Evolutionary conservation across 1,140 invertebrate species (phyloP), one percentile per base, ranked within the genome.

Genomic region (Drosophila ercepeae): DNA sequence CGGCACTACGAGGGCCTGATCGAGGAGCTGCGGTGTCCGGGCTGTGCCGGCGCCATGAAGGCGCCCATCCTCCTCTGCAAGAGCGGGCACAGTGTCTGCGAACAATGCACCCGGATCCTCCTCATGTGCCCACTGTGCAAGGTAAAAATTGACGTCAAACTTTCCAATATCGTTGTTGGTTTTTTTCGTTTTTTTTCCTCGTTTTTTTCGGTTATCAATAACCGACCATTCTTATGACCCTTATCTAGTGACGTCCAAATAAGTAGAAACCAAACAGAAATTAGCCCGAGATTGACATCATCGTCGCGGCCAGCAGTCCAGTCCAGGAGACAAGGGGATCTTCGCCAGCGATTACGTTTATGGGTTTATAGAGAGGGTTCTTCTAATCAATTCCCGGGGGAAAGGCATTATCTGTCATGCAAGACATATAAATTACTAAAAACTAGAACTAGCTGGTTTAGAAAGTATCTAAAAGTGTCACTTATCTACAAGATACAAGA

Each of bases 41-140:
- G 90, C n/a, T 91, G 90, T 45, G 89, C 89, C 8, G 55, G 73
- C 7, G 77, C 89, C 27, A 90, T 91, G 84, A 90, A 91, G 50
- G 67, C 90, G 21, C 90, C 90, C 0, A 76, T 91, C 1, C 29
- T 84, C 16, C 70, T 91, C 27, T 91, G 90, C 55, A 83, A 76
- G 55, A 89, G 78, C 8, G 90, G 90, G 4, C 90, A 91, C 64
- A 91, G 90, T 39, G 58, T 91, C 27, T 91, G 90, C 44, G 81
- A 88, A 51, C 78, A 90, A 46, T 91, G 90, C 61, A 89, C 83
- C 19, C 65, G 89, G 21, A 77, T 91, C 16, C 60, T 91, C 18
- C 58, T 89, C 45, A 78, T 90, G 72, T 91, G 90, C 44, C 90
- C 90, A 45, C 74, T 91, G 13, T 91, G 90, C 71, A 88, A 90